Evolutionary conservation across 2,113 vertebrate genomes (phyloP).

Genomic region (chimpanzee (Pan troglodytes)): NHGRI_mPanTro3-v2.1_pri NC_072401.2:24559501-24560000

Average conservation of each 20-base stretch:
- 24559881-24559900: constrained; percentile 77
- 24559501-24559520: constrained; percentile 77
- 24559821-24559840: constrained; percentile 85
- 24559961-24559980: constrained; percentile 81
- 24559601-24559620: constrained; percentile 84
- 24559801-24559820: constrained; percentile 86
- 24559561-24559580: constrained; percentile 78
- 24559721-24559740: constrained; percentile 76
- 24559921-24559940: constrained; percentile 83
- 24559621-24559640: constrained; percentile 83
- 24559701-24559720: constrained; percentile 60
- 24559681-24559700: constrained; percentile 78
- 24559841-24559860: constrained; percentile 85
- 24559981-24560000: constrained; percentile 76
- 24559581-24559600: constrained; percentile 82
- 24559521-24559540: constrained; percentile 83
- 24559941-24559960: constrained; percentile 80
- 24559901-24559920: constrained; percentile 66
- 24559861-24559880: constrained; percentile 79
- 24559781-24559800: constrained; percentile 84
- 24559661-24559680: constrained; percentile 77
- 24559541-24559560: constrained; percentile 83
- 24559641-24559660: constrained; percentile 84
- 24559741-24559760: constrained; percentile 73
- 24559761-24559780: constrained; percentile 72